Conservation (phyloP, 1,140 invertebrate species). For the Brachystomella parvula region DNA sequence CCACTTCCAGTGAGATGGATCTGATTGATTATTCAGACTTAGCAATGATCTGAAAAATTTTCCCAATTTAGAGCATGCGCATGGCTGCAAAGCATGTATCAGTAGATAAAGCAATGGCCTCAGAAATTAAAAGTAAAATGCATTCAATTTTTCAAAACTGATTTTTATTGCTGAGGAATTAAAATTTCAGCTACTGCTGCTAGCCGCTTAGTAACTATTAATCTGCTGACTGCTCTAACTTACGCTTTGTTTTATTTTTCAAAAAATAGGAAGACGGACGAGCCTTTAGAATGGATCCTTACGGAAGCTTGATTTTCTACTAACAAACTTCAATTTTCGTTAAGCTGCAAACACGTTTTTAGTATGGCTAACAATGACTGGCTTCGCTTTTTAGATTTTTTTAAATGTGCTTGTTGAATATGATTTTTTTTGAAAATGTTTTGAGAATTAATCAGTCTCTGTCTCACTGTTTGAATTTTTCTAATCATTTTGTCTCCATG, state of each 20-base stretch:
- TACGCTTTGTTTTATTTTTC: neutral
- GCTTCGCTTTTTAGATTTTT: neutral
- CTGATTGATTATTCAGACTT: constrained; percentile 12
- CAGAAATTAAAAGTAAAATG: neutral
- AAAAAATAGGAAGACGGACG: constrained; percentile 7
- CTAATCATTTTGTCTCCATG: no score
- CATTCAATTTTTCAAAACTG: neutral
- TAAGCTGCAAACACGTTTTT: neutral
- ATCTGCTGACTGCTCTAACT: neutral
- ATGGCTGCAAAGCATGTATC: neutral
- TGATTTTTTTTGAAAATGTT: neutral
- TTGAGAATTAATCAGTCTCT: no score
- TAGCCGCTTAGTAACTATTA: neutral
- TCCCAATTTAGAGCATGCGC: neutral
- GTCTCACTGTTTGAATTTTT: no score
- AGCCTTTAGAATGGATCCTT: constrained; percentile 33
- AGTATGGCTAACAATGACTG: neutral
- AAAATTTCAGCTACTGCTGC: neutral
- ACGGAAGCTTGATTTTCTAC: constrained; percentile 36
- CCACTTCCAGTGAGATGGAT: constrained; percentile 28
- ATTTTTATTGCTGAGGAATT: neutral
- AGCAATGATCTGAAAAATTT: neutral
- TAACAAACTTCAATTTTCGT: constrained; percentile 7
- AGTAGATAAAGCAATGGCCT: neutral
- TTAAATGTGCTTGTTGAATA: neutral